A percentile compares a stretch with the other conserved stretches of the same genome.
Evolutionary conservation across 1,140 invertebrate genomes (phyloP).

Genomic region (Plectus sambesii): DNA sequence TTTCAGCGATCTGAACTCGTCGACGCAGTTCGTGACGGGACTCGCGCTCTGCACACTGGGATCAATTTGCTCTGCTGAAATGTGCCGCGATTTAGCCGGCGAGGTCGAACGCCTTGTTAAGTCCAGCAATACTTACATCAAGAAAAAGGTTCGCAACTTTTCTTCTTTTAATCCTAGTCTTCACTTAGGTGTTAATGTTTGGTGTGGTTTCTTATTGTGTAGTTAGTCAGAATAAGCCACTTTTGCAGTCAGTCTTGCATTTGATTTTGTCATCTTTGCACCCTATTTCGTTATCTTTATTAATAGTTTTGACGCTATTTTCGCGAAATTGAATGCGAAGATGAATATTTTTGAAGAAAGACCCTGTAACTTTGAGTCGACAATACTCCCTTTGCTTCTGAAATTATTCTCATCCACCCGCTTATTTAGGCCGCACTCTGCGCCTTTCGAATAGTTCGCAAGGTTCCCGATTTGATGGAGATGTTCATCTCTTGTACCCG

Average conservation of each 20-base stretch:
- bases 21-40: conserved; percentile 96
- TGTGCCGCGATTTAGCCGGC: conserved; percentile 91
- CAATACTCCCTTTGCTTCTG: too few relatives aligned
- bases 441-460: conserved; percentile 87
- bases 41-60: conserved; percentile 91
- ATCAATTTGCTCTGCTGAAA: conserved; percentile 93
- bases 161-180: conserved; percentile 10
- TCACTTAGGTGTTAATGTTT: too few relatives aligned
- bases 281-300: too few relatives aligned
- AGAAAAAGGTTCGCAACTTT: conserved; percentile 49
- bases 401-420: conserved; percentile 1
- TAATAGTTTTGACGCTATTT: too few relatives aligned
- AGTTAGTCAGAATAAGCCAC: too few relatives aligned
- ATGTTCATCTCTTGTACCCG: conserved; percentile 94
- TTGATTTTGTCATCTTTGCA: too few relatives aligned
- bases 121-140: conserved; percentile 84
- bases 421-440: conserved; percentile 69
- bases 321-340: too few relatives aligned
- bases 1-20: conserved; percentile 71
- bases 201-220: conserved; percentile 2
- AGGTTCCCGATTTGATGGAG: conserved; percentile 98
- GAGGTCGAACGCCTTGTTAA: conserved; percentile 91
- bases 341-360: too few relatives aligned
- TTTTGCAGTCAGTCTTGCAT: too few relatives aligned
- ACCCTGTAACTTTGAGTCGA: background rate